Evolutionary conservation across 2,888 invertebrate genomes (phyloP), one percentile per base, ranked within the genome.

Genomic region (Maniola hyperantus): DNA sequence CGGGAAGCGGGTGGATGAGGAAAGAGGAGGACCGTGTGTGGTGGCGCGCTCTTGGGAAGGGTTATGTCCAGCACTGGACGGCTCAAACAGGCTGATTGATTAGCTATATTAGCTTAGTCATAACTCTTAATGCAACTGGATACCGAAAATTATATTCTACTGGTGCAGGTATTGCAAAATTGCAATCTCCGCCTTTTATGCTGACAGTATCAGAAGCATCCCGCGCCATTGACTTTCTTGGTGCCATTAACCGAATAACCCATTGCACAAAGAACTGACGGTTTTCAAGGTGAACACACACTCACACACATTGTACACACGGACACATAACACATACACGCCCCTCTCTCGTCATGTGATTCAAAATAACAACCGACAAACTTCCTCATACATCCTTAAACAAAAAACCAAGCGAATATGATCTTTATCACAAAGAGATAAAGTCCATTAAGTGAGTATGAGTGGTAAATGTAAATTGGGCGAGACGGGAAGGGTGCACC

Each of bases 191-290:
- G 48, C n/a, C n/a, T 60, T 66, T 68, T 71, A 66, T 89, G 88
- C 86, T 79, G 83, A 83, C 89, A 74, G 76, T 91, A 85, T 85
- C 60, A 78, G 74, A 81, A 80, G 84, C 87, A 85, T 88, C 85
- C 83, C 88, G 83, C 91, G 91, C 91, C 91, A 91, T 92, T 91
- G 91, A 91, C 91, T 92, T 84, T 85, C 85, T 87, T 84, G 90
- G 84, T 89, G 92, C 90, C 92, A 92, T 92, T 92, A 93, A 91
- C 92, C 92, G 92, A 92, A 92, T 93, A 91, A 92, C 92, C 92
- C 89, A 92, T 90, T 92, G 91, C 91, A 92, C 92, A 92, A 92
- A 92, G 92, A 89, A 88, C 88, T 86, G 84, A 83, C 87, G 80
- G 83, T 87, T 89, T 91, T 91, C 92, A 93, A 93, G 92, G 92